Evolutionary conservation across 2,797 vertebrate species (phyloP).

Genomic region (Sebastes cheni): DNA sequence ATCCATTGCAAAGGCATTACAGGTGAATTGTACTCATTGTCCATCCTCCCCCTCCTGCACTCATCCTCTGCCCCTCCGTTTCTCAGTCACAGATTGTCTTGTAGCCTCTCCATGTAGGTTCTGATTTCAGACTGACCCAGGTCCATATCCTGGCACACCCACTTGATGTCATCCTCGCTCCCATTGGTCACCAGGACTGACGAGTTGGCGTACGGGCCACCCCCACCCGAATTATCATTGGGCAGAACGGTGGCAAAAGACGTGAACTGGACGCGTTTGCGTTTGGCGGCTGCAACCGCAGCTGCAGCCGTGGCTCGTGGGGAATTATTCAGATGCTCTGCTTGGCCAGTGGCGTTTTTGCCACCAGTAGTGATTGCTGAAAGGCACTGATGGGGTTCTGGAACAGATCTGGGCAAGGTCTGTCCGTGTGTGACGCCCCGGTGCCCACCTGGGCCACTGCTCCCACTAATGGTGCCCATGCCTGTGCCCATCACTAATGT

Average conservation of each 20-base stretch:
- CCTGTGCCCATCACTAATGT: constrained; percentile 68
- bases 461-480: constrained; percentile 66
- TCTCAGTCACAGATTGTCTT: constrained; percentile 93
- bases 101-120: constrained; percentile 97
- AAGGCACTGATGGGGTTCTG: constrained; percentile 86
- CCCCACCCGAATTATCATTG: constrained; percentile 81
- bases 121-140: constrained; percentile 93
- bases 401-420: constrained; percentile 84
- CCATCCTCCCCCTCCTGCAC: constrained; percentile 40
- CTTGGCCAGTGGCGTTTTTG: constrained; percentile 83
- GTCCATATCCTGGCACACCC: constrained; percentile 97
- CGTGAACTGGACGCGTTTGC: constrained; percentile 97
- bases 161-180: constrained; percentile 95
- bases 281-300: constrained; percentile 84
- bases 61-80: constrained; percentile 46
- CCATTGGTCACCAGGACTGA: constrained; percentile 83
- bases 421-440: constrained; percentile 84
- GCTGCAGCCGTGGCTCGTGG: constrained; percentile 81
- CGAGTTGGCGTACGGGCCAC: constrained; percentile 69
- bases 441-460: constrained; percentile 62
- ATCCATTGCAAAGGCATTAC: constrained; percentile 85
- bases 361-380: constrained; percentile 79
- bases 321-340: constrained; percentile 86
- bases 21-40: constrained; percentile 83
- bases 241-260: constrained; percentile 96